These are phyloP conservation scores for Pagetopsis macropterus DNA, from an alignment of 2,797 vertebrate genomes.

Conservation along the genomic window DNA sequence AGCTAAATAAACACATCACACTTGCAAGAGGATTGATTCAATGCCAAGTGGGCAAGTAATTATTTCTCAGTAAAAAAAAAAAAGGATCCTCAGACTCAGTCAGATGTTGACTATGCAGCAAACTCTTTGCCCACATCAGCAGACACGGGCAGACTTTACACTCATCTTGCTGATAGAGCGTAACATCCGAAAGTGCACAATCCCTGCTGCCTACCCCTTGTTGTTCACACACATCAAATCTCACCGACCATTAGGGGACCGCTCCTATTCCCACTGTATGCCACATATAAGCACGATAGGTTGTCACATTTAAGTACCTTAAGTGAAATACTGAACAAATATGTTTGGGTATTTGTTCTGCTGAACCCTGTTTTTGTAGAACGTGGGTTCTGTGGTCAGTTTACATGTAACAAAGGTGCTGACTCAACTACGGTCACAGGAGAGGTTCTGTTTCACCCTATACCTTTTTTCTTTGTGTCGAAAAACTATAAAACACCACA, in stretches of 20 bases:
- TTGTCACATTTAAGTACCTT: slow-evolving; percentile 17
- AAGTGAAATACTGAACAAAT: slow-evolving; percentile 27
- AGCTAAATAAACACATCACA: slow-evolving; percentile 77
- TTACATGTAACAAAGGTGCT: slow-evolving; percentile 22
- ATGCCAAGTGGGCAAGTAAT: slow-evolving; percentile 74
- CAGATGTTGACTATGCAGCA: slow-evolving; percentile 76
- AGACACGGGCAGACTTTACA: slow-evolving; percentile 73
- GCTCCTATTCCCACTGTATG: slow-evolving; percentile 31
- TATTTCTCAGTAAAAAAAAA: slow-evolving; percentile 57
- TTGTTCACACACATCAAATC: slow-evolving; percentile 46
- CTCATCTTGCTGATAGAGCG: slow-evolving; percentile 75
- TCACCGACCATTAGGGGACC: slow-evolving; percentile 38
- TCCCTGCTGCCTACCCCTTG: slow-evolving; percentile 43
- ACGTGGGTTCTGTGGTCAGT: slow-evolving; percentile 17
- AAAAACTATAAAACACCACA: slow-evolving; percentile 2
- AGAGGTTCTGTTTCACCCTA: slow-evolving; percentile 3
- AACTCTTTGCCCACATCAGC: slow-evolving; percentile 74
- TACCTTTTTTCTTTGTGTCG: not conserved
- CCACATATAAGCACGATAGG: slow-evolving; percentile 9
- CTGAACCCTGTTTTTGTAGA: slow-evolving; percentile 25
- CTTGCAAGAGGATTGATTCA: slow-evolving; percentile 74
- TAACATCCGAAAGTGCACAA: slow-evolving; percentile 66
- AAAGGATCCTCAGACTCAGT: slow-evolving; percentile 60
- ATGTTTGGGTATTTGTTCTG: slow-evolving; percentile 16
- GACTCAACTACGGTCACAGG: slow-evolving; percentile 16